Base-by-base conservation (phyloP, 1,140 invertebrate genomes). In the Ceratina australensis region DNA sequence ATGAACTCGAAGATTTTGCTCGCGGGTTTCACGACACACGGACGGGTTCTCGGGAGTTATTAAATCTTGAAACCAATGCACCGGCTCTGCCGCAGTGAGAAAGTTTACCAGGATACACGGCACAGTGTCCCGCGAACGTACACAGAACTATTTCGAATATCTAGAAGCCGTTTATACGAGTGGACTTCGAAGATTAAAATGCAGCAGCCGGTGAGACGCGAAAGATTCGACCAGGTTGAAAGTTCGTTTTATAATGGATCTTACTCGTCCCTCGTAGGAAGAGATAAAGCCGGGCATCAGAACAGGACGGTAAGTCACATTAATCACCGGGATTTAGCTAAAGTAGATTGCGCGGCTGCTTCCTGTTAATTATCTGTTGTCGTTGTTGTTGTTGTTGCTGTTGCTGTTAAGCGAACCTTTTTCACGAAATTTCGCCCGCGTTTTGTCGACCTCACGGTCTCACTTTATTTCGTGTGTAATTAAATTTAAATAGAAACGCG, bases 131-230 rank as follows among this genome's bases (percentile, higher is more conserved):
- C 18, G 20, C 47, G 22, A 54, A 42, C 60, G 13, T 64, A 73
- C 16, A 33, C 72, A 50, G 50, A 57, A 66, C 63, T 56, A 74
- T 74, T 74, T 49, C 50, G 18, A 66, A 74, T 66, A 57, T 57
- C 33, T 16, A 22, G 12, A 15, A 20, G 54, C 1, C 16, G 50
- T 42, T 72, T 72, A 52, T 15, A 20, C n/a, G 50, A 26, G 24
- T 16, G 49, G 49, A 56, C 18, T 68, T 28, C 1, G 50, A 4
- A 68, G 65, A 68, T 68, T 68, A 68, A 68, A 68, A 68, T 54
- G 49, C 49, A 54, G 65, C 65, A 68, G 24, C 24, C 54, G 50
- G 49, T 28, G 54, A 12, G 12, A 42, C 33, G 33, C 33, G 1
- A 24, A 26, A 16, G 24, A 68, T 68, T 68, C 49, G 49, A 26